Evolutionary conservation across 2,888 invertebrate species (phyloP).

Genomic region (Griposia aprilina): DNA sequence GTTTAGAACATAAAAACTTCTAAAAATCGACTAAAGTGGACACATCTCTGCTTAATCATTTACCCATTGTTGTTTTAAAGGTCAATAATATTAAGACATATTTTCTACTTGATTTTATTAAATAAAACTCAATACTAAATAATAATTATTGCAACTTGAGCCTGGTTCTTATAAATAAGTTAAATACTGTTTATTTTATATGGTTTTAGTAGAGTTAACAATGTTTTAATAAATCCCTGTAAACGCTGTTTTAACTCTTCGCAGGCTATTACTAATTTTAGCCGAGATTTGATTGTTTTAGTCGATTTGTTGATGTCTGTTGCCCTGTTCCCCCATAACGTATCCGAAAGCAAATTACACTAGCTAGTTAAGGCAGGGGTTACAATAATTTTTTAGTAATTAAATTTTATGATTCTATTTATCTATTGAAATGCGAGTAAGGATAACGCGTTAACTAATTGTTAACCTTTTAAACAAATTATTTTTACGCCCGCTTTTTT

Average conservation of each 20-base stretch:
- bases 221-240: not conserved
- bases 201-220: not conserved
- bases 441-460: no score
- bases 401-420: no score
- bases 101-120: not conserved
- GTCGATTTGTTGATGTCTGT: not conserved
- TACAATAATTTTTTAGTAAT: no score
- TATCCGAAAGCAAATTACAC: not conserved
- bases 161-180: not conserved
- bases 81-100: not conserved
- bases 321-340: not conserved
- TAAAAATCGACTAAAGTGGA: not conserved
- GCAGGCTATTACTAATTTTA: not conserved
- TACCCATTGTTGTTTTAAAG: not conserved
- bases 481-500: no score
- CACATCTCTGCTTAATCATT: not conserved
- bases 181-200: not conserved
- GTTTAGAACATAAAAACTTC: no score
- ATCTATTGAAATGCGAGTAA: not conserved
- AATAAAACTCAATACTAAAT: no score
- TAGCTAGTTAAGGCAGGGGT: no score
- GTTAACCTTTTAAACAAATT: no score
- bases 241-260: not conserved
- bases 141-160: not conserved
- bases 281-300: not conserved